Evolutionary conservation across 2,797 vertebrate species (phyloP), one percentile per base, ranked within the genome.

Genomic region (Chiroxiphia lanceolata): DNA sequence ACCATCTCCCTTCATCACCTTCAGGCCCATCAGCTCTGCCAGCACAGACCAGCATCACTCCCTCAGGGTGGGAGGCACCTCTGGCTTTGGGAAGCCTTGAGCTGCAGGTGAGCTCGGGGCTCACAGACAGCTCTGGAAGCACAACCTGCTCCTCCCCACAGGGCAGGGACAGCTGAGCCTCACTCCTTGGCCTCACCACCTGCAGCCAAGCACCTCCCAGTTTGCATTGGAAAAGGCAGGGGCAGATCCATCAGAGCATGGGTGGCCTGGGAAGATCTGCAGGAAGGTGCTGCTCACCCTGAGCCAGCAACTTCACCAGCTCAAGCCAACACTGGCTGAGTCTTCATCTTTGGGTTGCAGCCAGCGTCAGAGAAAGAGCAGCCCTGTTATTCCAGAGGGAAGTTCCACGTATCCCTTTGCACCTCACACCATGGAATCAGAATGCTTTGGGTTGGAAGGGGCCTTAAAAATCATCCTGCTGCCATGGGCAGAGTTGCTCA

Each of bases 341-440:
- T 16, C 60, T 69, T 53, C 18, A 5, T 15, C 50, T 74, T n/a
- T 33, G 27, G 11, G 33, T 26, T 72, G 51, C 53, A 78, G 56
- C 11, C 26, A 13, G 34, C 3, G 4, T 34, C 53, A 74, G 47
- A 34, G 34, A 15, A 34, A 11, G n/a, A 45, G 20, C 42, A 72
- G 34, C 27, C 10, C 57, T 5, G 7, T 19, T 11, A 10, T 48
- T 9, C 47, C 29, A 6, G 15, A 50, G 63, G 44, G 54, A 63
- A 75, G 50, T 33, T 36, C 13, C 54, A 2, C 0, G 1, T 4
- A 20, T 3, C 31, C 23, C 56, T 50, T 8, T 11, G 6, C 7
- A 6, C 11, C n/a, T 50, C 19, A 21, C 34, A 5, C n/a, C 19
- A 12, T 3, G 18, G 67, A 47, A 34, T 12, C 27, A 48, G 60